Evolutionary conservation across 2,888 invertebrate genomes (phyloP).

Genomic region (Bedellia somnulentella): DNA sequence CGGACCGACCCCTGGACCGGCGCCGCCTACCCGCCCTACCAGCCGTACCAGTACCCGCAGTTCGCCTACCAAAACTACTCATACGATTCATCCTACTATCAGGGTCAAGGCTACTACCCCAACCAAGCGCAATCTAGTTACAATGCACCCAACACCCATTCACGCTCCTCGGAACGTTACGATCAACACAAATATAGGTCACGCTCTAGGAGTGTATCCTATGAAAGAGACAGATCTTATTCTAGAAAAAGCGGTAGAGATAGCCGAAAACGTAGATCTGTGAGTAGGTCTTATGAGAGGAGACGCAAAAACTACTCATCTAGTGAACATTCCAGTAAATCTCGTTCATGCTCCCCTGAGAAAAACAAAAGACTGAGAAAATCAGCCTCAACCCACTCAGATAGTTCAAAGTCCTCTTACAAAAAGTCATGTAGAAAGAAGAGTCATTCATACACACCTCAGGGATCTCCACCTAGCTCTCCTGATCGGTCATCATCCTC

Average conservation of each 20-base stretch:
- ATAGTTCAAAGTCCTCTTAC: too few species aligned
- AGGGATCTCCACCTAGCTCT: constrained; percentile 22
- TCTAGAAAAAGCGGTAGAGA: constrained; percentile 25
- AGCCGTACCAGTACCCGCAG: constrained; percentile 32
- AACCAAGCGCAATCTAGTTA: neutral
- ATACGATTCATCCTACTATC: constrained; percentile 34
- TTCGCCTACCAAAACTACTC: constrained; percentile 24
- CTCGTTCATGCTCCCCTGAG: constrained; percentile 18
- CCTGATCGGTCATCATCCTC: neutral
- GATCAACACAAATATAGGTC: constrained; percentile 23
- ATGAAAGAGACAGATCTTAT: constrained; percentile 22
- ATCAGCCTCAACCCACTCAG: too few species aligned
- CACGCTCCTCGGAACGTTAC: too few species aligned
- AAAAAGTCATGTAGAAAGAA: neutral
- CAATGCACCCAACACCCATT: constrained; percentile 12
- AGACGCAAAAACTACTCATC: constrained; percentile 34
- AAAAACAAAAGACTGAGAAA: constrained; percentile 21
- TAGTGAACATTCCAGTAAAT: constrained; percentile 32
- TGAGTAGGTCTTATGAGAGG: constrained; percentile 20
- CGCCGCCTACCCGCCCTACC: constrained; percentile 38
- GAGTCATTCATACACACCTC: constrained; percentile 29
- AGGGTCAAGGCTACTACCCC: constrained; percentile 10
- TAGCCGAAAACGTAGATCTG: constrained; percentile 21
- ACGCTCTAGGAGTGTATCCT: constrained; percentile 27
- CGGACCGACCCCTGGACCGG: constrained; percentile 15